Percentiles rank a stretch among this genome's conserved stretches.
Evolutionary conservation across 2,113 vertebrate species (phyloP).

Genomic region (Trochalopteron elliotii): DNA sequence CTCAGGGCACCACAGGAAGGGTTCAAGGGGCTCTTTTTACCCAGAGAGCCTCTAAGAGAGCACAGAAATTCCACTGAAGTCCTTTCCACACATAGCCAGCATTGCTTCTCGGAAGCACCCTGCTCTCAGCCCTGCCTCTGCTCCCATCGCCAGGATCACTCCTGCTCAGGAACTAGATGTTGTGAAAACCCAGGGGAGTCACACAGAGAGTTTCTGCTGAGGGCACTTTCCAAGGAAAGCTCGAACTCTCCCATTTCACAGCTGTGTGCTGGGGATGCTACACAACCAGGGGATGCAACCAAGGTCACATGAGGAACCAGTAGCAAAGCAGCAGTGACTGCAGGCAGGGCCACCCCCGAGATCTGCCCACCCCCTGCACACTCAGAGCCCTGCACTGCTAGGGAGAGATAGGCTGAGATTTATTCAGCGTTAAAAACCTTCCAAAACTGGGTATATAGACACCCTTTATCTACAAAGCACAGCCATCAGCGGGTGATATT

Average conservation of each 20-base stretch:
- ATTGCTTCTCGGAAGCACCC: neutral
- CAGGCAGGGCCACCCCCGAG: neutral
- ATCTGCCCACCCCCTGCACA: neutral
- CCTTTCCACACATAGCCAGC: neutral
- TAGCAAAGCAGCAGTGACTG: neutral
- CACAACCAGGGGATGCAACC: neutral
- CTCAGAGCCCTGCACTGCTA: neutral
- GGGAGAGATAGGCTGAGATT: neutral
- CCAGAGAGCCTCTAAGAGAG: neutral
- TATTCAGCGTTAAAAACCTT: neutral
- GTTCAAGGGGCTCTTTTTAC: neutral
- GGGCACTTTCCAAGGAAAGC: neutral
- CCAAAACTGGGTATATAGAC: neutral
- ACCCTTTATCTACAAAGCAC: slow-evolving; percentile 23
- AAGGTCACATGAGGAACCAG: accelerated
- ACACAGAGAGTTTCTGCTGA: neutral
- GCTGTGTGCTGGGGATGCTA: neutral
- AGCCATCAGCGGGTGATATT: neutral
- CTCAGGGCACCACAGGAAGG: neutral
- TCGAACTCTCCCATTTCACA: neutral
- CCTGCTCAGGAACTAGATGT: neutral
- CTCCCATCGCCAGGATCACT: neutral
- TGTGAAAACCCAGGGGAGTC: neutral
- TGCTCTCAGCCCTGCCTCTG: neutral
- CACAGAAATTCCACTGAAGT: neutral